phyloP scores from a whole-genome alignment of 2,113 vertebrate species.

The Ailurus styani region DNA sequence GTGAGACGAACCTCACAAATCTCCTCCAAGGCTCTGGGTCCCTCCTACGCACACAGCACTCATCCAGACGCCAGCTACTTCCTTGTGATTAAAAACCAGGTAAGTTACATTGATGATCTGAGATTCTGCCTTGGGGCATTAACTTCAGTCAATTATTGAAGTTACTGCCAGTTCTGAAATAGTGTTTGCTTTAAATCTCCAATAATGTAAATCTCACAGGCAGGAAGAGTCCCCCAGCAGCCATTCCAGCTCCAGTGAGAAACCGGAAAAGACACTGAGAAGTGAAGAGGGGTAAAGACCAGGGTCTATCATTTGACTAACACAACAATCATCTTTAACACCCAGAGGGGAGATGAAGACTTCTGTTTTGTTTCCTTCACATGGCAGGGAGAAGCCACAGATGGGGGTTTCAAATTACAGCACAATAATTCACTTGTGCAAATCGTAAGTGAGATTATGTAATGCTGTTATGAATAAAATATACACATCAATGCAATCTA shows the following conservation, averaged over 20 bases:
- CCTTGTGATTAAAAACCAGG: conserved; percentile 6
- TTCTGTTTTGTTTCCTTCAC: neutral
- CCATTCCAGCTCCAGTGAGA: conserved; percentile 19
- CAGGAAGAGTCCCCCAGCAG: conserved; percentile 44
- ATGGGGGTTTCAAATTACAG: neutral
- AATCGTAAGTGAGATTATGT: conserved; percentile 30
- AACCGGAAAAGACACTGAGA: neutral
- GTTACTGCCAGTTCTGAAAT: conserved; percentile 63
- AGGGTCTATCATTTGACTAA: neutral
- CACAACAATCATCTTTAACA: neutral
- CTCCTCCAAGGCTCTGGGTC: neutral
- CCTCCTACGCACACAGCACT: neutral
- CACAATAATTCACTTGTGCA: conserved; percentile 21
- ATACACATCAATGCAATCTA: neutral
- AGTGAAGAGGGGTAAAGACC: neutral
- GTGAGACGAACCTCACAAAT: neutral
- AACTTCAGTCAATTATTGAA: conserved; percentile 63
- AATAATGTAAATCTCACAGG: conserved; percentile 60
- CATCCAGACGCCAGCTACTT: neutral
- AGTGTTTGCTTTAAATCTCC: conserved; percentile 68
- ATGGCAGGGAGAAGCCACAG: neutral
- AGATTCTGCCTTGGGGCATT: conserved; percentile 34
- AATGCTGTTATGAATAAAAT: neutral
- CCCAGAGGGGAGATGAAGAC: neutral
- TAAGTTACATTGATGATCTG: conserved; percentile 39